Evolutionary conservation across 2,113 vertebrate genomes (phyloP).

Genomic region (Percina caprodes): DNA sequence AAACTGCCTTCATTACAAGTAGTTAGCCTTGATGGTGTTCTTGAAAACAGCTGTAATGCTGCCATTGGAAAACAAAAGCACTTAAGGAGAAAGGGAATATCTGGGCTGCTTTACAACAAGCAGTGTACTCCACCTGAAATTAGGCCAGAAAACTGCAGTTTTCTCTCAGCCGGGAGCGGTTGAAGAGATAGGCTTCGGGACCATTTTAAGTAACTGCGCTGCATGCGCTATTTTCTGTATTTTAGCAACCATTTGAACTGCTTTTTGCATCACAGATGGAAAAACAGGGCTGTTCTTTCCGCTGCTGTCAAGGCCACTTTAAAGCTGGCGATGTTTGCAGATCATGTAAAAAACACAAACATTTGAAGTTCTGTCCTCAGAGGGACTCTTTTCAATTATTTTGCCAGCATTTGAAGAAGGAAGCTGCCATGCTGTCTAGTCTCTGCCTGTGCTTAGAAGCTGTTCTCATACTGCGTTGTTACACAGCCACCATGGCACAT

Average conservation of each 20-base stretch:
- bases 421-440: constrained; percentile 37
- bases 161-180: constrained; percentile 54
- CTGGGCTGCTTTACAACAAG: constrained; percentile 47
- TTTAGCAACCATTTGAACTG: constrained; percentile 67
- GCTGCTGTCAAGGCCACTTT: constrained; percentile 64
- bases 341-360: constrained; percentile 58
- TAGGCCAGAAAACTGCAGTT: constrained; percentile 55
- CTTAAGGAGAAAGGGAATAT: constrained; percentile 48
- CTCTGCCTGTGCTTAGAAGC: constrained; percentile 47
- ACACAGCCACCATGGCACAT: constrained; percentile 47
- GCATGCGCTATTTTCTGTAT: constrained; percentile 50
- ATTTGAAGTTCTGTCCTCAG: constrained; percentile 66
- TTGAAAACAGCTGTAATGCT: constrained; percentile 22
- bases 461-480: constrained; percentile 43
- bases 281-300: constrained; percentile 50
- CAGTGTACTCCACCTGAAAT: constrained; percentile 66
- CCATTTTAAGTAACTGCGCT: constrained; percentile 36
- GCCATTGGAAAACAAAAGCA: constrained; percentile 31
- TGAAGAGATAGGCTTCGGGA: constrained; percentile 50
- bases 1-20: constrained; percentile 33
- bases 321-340: constrained; percentile 53
- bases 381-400: constrained; percentile 74
- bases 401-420: constrained; percentile 61
- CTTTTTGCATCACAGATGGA: constrained; percentile 63
- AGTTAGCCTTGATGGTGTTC: constrained; percentile 58